Evolutionary conservation across 2,113 vertebrate species (phyloP).

Genomic region (Burhinus oedicnemus): DNA sequence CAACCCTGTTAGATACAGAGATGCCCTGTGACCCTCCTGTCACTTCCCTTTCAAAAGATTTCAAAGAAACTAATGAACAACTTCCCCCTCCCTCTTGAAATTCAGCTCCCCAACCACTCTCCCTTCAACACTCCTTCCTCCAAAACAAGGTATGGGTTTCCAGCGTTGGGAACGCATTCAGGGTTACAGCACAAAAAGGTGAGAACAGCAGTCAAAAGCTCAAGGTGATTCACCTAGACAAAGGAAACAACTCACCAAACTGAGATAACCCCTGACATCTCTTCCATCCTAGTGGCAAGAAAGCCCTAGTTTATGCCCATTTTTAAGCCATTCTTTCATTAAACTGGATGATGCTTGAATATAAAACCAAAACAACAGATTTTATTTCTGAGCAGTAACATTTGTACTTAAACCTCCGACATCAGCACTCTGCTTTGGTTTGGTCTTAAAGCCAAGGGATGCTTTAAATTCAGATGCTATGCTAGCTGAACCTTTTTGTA

Average conservation of each 20-base stretch:
- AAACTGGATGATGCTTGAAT: background rate
- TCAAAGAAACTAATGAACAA: background rate
- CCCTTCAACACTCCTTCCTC: background rate
- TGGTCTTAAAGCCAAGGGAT: background rate
- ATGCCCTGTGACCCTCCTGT: background rate
- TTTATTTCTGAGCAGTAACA: background rate
- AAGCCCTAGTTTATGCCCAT: background rate
- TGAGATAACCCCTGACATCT: background rate
- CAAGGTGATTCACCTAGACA: background rate
- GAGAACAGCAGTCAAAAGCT: background rate
- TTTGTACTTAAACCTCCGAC: background rate
- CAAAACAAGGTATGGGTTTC: background rate
- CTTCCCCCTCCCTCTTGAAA: background rate
- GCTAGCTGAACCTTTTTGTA: slow-evolving; percentile 20
- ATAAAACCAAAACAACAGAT: background rate
- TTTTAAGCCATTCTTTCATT: background rate
- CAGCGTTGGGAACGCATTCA: background rate
- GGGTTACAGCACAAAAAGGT: background rate
- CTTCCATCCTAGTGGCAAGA: background rate
- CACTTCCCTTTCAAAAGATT: background rate
- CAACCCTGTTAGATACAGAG: background rate
- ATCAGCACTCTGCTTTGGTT: background rate
- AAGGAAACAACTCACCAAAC: background rate
- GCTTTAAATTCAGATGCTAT: slow-evolving; percentile 25
- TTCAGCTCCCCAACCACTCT: background rate